phyloP scores from a whole-genome alignment of 64 coral and sea anemone genomes.

The Montipora cactus region DNA sequence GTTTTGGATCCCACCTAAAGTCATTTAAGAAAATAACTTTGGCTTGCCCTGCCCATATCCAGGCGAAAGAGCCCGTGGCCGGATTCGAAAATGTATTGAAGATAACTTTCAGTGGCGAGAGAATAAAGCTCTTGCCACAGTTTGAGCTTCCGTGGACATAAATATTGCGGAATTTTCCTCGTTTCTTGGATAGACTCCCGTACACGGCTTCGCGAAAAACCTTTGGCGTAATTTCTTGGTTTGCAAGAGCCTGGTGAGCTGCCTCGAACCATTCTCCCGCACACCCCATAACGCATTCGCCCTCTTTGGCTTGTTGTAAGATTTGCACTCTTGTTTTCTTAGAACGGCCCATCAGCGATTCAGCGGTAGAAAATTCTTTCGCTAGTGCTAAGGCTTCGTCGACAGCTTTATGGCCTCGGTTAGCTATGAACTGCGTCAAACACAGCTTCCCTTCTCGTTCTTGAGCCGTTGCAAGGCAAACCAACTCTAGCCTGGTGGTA shows the following conservation, averaged over 20 bases:
- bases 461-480: too few species aligned
- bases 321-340: slow-evolving; percentile 25
- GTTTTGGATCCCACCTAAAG: slow-evolving; percentile 54
- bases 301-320: neutral
- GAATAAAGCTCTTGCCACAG: slow-evolving; percentile 62
- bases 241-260: neutral
- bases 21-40: slow-evolving; percentile 69
- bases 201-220: slow-evolving; percentile 46
- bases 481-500: too few species aligned
- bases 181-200: neutral
- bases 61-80: slow-evolving; percentile 65
- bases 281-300: neutral
- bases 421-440: slow-evolving; percentile 71
- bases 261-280: slow-evolving; percentile 2
- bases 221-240: neutral
- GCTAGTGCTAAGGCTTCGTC: slow-evolving; percentile 22
- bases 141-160: slow-evolving; percentile 57
- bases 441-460: neutral
- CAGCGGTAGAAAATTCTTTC: slow-evolving; percentile 24
- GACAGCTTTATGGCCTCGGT: slow-evolving; percentile 45
- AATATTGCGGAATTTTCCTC: slow-evolving; percentile 66
- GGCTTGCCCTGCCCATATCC: slow-evolving; percentile 55
- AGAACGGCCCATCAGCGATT: neutral
- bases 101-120: slow-evolving; percentile 52
- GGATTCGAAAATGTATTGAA: slow-evolving; percentile 61